Percentiles rank a stretch among this genome's conserved stretches.
Evolutionary conservation across 2,113 vertebrate genomes (phyloP).

Genomic region (Scomber colias): DNA sequence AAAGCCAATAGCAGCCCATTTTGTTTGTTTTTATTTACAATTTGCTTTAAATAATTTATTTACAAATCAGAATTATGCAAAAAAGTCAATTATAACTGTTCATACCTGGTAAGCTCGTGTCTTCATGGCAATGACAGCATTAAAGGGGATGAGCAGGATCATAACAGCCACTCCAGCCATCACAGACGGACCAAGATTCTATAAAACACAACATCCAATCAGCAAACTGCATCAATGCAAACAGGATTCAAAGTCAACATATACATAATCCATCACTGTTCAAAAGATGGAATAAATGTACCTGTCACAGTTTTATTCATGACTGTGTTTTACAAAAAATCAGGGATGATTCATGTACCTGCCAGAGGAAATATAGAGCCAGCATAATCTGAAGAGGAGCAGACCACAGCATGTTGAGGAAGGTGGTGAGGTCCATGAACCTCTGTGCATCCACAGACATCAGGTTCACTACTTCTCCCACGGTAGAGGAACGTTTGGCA

Average conservation of each 20-base stretch:
- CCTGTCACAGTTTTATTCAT: background rate
- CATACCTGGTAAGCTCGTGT: slow-evolving; percentile 92
- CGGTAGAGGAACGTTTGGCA: slow-evolving; percentile 91
- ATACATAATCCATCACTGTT: background rate
- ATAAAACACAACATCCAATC: slow-evolving; percentile 20
- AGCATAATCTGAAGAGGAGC: slow-evolving; percentile 94
- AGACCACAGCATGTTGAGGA: slow-evolving; percentile 97
- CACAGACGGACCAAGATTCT: slow-evolving; percentile 92
- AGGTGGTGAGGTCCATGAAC: slow-evolving; percentile 92
- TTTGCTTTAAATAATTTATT: no score
- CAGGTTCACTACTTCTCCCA: slow-evolving; percentile 96
- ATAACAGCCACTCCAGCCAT: slow-evolving; percentile 94
- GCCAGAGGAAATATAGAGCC: slow-evolving; percentile 95
- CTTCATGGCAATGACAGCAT: slow-evolving; percentile 93
- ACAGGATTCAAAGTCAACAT: background rate
- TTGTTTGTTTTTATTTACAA: no score
- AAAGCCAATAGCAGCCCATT: no score
- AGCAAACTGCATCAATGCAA: no score
- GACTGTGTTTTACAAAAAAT: background rate
- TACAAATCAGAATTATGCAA: background rate
- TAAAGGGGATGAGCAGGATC: slow-evolving; percentile 95
- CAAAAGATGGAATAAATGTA: background rate
- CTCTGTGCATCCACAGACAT: slow-evolving; percentile 97
- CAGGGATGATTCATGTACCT: slow-evolving; percentile 80
- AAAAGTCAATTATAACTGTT: background rate